These are phyloP conservation scores for Brenthis hecate DNA, from an alignment of 2,888 invertebrate genomes.

Conservation along the genomic window DNA sequence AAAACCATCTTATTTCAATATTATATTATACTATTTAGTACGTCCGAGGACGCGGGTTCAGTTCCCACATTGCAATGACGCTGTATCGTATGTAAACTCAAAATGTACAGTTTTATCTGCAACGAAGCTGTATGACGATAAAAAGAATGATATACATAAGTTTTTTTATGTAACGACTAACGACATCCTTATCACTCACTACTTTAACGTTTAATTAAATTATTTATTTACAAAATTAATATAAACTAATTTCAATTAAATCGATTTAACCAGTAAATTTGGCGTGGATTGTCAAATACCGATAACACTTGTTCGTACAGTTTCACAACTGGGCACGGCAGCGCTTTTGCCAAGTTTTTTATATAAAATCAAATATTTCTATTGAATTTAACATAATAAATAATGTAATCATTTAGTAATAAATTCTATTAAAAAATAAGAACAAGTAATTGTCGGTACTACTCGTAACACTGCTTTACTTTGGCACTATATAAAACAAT, in stretches of 20 bases:
- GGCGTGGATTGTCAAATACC: constrained; percentile 24
- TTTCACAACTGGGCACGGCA: not conserved
- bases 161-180: too few relatives aligned
- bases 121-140: too few relatives aligned
- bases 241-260: not conserved
- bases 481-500: constrained; percentile 29
- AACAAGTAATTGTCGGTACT: constrained; percentile 20
- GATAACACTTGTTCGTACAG: constrained; percentile 18
- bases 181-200: too few relatives aligned
- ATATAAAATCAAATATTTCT: not conserved
- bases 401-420: not conserved
- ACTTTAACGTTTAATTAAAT: too few relatives aligned
- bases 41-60: too few relatives aligned
- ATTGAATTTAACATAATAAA: too few relatives aligned
- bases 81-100: too few relatives aligned
- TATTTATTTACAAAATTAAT: not conserved
- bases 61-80: too few relatives aligned
- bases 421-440: constrained; percentile 1
- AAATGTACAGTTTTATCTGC: too few relatives aligned
- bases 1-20: too few relatives aligned
- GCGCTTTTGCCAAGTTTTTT: not conserved
- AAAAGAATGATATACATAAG: too few relatives aligned
- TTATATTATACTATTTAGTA: too few relatives aligned
- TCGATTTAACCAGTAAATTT: constrained; percentile 25
- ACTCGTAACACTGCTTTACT: constrained; percentile 8